Evolutionary conservation across 2,113 vertebrate species (phyloP).

Genomic region (Panthera uncia): DNA sequence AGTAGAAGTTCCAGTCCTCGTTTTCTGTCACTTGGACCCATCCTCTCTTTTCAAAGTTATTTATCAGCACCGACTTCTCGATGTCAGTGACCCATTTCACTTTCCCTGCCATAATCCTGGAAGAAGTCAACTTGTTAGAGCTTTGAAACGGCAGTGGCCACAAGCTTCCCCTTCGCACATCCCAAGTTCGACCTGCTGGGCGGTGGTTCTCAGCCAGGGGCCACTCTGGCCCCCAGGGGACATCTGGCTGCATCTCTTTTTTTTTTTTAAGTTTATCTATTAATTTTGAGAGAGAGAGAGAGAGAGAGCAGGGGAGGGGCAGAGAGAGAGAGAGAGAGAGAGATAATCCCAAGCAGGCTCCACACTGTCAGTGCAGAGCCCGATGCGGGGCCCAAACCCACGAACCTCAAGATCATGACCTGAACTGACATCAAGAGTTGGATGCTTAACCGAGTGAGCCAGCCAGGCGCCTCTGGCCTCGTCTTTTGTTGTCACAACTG

Average conservation of each 20-base stretch:
- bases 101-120: slow-evolving; percentile 92
- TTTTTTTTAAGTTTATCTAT: no score
- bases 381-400: no score
- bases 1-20: slow-evolving; percentile 99
- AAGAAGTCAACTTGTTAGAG: background rate
- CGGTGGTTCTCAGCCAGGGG: background rate
- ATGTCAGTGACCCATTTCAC: slow-evolving; percentile 99
- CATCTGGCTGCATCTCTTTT: background rate
- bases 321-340: no score
- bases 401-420: no score
- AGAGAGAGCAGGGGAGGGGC: no score
- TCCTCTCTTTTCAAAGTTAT: slow-evolving; percentile 99
- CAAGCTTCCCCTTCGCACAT: rapidly evolving
- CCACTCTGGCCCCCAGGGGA: background rate
- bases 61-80: slow-evolving; percentile 98
- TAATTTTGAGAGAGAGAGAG: no score
- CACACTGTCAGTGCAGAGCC: no score
- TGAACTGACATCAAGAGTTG: no score
- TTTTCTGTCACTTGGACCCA: slow-evolving; percentile 95
- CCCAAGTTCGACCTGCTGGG: rapidly evolving
- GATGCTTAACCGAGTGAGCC: no score
- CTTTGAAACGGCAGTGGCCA: rapidly evolving
- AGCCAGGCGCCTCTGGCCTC: background rate
- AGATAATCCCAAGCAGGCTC: no score
- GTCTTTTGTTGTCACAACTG: background rate